phyloP scores from a whole-genome alignment of 2,888 invertebrate genomes.

The Torymus texanus region DNA sequence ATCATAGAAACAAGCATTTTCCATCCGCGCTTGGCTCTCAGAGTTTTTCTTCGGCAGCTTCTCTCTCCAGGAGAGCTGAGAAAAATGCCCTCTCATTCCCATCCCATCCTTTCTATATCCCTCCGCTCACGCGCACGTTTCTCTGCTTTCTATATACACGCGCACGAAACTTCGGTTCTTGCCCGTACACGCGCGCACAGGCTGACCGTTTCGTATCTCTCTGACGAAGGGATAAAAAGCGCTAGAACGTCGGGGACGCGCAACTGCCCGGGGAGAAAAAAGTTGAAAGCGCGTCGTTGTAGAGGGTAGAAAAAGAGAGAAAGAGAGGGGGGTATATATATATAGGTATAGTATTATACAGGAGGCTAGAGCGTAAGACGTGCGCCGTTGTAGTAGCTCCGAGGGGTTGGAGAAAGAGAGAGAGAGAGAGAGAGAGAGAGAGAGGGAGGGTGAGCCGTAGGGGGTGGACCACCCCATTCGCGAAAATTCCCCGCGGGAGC shows the following conservation, averaged over 20 bases:
- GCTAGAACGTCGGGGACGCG: neutral
- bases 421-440: constrained; percentile 1
- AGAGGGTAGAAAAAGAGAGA: constrained; percentile 8
- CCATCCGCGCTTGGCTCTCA: constrained; percentile 41
- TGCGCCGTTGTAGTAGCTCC: no score
- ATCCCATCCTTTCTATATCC: constrained; percentile 34
- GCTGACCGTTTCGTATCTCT: constrained; percentile 54
- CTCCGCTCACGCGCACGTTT: no score
- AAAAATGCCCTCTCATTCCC: constrained; percentile 54
- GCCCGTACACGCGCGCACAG: neutral
- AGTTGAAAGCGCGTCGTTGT: constrained; percentile 4
- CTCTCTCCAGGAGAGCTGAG: neutral
- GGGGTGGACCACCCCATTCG: constrained; percentile 63
- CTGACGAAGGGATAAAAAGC: constrained; percentile 59
- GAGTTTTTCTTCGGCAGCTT: constrained; percentile 21
- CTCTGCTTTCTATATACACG: neutral
- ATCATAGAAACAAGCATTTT: constrained; percentile 55
- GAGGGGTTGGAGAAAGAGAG: constrained; percentile 7
- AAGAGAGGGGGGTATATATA: neutral
- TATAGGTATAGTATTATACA: no score
- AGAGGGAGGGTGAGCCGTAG: constrained; percentile 56
- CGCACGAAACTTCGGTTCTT: constrained; percentile 45
- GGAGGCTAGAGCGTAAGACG: no score
- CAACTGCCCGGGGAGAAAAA: neutral
- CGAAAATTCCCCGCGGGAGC: constrained; percentile 72